Evolutionary conservation across 2,797 vertebrate genomes (phyloP).

Genomic region (Cossypha dichroa): DNA sequence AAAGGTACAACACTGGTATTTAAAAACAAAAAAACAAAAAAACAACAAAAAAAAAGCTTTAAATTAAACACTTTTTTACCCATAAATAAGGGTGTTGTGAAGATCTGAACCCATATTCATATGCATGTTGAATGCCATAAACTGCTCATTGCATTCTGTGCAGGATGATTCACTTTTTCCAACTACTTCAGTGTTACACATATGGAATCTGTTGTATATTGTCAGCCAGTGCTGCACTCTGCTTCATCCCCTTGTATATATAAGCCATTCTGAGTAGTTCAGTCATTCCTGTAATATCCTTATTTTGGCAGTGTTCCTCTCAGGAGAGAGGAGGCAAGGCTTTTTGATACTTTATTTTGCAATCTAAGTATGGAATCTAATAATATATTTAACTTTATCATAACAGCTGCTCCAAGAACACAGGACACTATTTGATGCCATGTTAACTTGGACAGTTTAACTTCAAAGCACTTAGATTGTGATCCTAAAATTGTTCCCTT

Average conservation of each 20-base stretch:
- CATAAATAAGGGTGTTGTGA: background rate
- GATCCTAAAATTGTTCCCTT: background rate
- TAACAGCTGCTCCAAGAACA: background rate
- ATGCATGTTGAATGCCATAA: background rate
- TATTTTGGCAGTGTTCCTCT: background rate
- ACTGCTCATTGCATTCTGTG: background rate
- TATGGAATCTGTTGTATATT: constrained; percentile 21
- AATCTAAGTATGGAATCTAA: background rate
- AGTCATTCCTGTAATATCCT: background rate
- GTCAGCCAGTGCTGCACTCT: background rate
- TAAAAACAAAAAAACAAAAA: too few species aligned
- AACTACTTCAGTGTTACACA: background rate
- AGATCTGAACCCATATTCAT: background rate
- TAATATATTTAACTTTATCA: background rate
- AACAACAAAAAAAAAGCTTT: background rate
- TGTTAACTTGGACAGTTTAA: background rate
- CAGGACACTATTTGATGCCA: background rate
- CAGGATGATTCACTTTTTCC: constrained; percentile 53
- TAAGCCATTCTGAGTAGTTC: background rate
- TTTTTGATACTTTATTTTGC: background rate
- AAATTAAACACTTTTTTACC: background rate
- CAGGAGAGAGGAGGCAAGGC: background rate
- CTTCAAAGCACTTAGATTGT: background rate
- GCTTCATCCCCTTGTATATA: background rate
- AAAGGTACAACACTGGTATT: background rate